These are phyloP conservation scores for Leptopilina boulardi DNA, from an alignment of 1,140 invertebrate genomes.

Conservation along the genomic window DNA sequence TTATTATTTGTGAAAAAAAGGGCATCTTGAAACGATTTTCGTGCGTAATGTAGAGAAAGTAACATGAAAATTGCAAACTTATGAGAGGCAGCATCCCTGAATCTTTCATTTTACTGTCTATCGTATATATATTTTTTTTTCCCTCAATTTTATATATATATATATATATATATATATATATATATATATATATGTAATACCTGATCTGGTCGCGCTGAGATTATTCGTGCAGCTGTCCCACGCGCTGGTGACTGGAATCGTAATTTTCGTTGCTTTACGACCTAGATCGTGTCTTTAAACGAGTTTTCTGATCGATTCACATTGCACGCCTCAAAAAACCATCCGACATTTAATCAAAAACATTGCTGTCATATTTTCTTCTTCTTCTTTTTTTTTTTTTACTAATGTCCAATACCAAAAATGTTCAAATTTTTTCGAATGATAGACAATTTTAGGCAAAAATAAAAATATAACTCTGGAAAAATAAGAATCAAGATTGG, in stretches of 20 bases:
- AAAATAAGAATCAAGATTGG: too few species aligned
- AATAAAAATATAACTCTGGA: too few species aligned
- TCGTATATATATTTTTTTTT: not conserved
- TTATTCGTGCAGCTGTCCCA: conserved; percentile 57
- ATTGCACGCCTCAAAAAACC: conserved; percentile 38
- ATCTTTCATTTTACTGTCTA: conserved; percentile 46
- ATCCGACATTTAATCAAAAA: not conserved
- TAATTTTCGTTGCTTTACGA: conserved; percentile 55
- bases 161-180: not conserved
- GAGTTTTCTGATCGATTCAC: conserved; percentile 35
- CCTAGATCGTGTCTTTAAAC: conserved; percentile 47
- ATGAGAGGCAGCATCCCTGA: conserved; percentile 48
- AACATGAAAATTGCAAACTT: conserved; percentile 68
- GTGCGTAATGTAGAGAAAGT: conserved; percentile 54
- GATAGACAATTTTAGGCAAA: too few species aligned
- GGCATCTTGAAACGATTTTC: conserved; percentile 50
- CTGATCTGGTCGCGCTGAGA: conserved; percentile 15
- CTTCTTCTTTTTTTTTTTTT: not conserved
- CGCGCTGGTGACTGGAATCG: conserved; percentile 52
- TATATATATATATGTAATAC: not conserved
- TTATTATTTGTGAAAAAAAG: not conserved
- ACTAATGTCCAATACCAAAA: not conserved
- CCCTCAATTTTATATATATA: not conserved
- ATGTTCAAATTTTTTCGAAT: too few species aligned
- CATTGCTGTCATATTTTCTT: not conserved